These are phyloP conservation scores for Malacosoma neustria DNA, from an alignment of 2,888 invertebrate genomes.

Conservation along the genomic window DNA sequence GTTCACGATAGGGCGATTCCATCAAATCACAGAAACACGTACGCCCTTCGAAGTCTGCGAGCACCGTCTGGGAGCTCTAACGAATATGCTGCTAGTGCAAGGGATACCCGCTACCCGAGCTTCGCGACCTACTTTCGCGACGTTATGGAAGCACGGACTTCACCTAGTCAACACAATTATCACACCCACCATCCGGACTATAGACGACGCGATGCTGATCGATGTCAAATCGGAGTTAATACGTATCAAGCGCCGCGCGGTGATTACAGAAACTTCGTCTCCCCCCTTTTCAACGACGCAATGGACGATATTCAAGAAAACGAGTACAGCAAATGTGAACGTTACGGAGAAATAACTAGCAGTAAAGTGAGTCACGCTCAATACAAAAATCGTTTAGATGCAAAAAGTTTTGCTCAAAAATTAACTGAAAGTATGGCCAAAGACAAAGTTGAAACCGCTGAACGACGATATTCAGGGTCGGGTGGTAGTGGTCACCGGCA, in stretches of 20 bases:
- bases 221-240: conserved; percentile 38
- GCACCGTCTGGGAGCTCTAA: conserved; percentile 36
- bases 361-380: conserved; percentile 40
- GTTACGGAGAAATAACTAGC: conserved; percentile 62
- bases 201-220: conserved; percentile 43
- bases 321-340: conserved; percentile 63
- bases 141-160: conserved; percentile 38
- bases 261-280: conserved; percentile 61
- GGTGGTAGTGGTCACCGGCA: conserved; percentile 49
- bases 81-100: conserved; percentile 56
- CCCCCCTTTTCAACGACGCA: conserved; percentile 54
- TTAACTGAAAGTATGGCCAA: conserved; percentile 40
- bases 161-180: conserved; percentile 32
- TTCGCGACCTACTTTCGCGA: conserved; percentile 65
- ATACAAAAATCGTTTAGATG: conserved; percentile 45
- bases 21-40: conserved; percentile 38
- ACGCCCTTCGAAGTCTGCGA: conserved; percentile 38
- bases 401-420: conserved; percentile 60
- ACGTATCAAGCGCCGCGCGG: conserved; percentile 40
- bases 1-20: conserved; percentile 33
- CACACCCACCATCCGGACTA: conserved; percentile 40
- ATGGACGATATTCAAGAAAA: conserved; percentile 70
- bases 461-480: conserved; percentile 53
- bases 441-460: conserved; percentile 25
- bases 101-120: conserved; percentile 56